A percentile compares a stretch with the other conserved stretches of the same genome.
These are phyloP conservation scores for Delichon dasypus DNA, from an alignment of 2,797 vertebrate species.

Conservation along the genomic window DNA sequence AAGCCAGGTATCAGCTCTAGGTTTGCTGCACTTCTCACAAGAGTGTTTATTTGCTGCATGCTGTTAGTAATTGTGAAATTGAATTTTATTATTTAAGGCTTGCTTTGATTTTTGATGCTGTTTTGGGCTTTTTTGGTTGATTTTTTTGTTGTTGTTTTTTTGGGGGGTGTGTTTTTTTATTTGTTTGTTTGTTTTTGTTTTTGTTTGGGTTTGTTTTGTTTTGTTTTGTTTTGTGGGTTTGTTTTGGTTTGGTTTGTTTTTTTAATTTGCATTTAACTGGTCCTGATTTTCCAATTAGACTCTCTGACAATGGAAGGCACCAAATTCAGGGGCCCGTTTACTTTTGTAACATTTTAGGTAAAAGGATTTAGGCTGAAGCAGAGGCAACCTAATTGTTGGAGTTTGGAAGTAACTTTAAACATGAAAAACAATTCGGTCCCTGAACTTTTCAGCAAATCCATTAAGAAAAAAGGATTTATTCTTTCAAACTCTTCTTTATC, in stretches of 20 bases:
- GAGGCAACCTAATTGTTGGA: neutral
- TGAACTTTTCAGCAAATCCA: neutral
- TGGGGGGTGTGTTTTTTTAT: neutral
- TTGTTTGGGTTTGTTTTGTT: neutral
- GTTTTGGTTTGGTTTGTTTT: neutral
- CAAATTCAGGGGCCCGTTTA: neutral
- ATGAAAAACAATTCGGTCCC: neutral
- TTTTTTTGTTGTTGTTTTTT: too few relatives aligned
- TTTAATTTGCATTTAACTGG: neutral
- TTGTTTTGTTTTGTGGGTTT: rapidly evolving
- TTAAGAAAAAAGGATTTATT: neutral
- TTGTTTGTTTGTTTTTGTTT: rapidly evolving
- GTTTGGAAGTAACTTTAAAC: neutral
- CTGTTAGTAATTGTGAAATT: neutral
- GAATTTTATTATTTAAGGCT: neutral
- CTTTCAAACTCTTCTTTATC: neutral
- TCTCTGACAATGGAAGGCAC: neutral
- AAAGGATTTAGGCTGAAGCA: neutral
- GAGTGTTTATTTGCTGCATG: neutral
- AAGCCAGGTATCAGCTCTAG: neutral
- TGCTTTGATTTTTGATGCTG: neutral
- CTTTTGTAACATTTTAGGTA: neutral
- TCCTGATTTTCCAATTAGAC: neutral
- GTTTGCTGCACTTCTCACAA: neutral
- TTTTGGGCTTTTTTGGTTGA: too few relatives aligned